These are phyloP conservation scores for Lacerta agilis DNA, from an alignment of 2,797 vertebrate genomes.

Conservation along the genomic window DNA sequence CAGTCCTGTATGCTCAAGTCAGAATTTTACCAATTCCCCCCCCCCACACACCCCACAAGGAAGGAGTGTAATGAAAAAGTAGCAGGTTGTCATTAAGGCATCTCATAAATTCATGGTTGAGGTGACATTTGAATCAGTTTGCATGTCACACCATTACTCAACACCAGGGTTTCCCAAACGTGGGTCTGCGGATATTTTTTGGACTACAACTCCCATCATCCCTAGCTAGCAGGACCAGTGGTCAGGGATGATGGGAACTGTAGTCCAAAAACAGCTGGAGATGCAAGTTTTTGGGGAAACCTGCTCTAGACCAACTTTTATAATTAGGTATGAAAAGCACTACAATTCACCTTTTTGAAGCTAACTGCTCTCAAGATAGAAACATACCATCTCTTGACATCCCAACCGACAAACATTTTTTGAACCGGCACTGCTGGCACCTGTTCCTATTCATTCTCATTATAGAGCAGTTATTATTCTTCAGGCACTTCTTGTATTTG, in stretches of 20 bases:
- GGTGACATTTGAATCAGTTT: not conserved
- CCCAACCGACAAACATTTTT: slow-evolving; percentile 95
- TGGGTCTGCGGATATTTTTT: no score
- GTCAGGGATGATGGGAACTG: no score
- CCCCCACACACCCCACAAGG: no score
- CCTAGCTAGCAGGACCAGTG: no score
- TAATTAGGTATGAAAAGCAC: slow-evolving; percentile 30
- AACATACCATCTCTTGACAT: slow-evolving; percentile 97
- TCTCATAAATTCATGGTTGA: not conserved
- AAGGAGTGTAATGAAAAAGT: not conserved
- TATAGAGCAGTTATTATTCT: slow-evolving; percentile 96
- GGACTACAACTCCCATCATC: no score
- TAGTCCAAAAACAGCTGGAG: no score
- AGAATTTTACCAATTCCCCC: not conserved
- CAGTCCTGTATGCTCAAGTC: not conserved
- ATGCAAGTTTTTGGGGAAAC: no score
- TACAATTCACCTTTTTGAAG: slow-evolving; percentile 20
- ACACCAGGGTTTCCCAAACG: no score
- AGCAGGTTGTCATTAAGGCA: not conserved
- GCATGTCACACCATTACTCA: not conserved
- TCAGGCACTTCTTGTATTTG: slow-evolving; percentile 99
- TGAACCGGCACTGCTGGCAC: slow-evolving; percentile 98
- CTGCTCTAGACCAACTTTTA: not conserved
- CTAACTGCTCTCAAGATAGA: slow-evolving; percentile 28
- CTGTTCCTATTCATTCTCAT: slow-evolving; percentile 98